phyloP scores from a whole-genome alignment of 1,140 invertebrate genomes.

The Heliconius nattereri region DNA sequence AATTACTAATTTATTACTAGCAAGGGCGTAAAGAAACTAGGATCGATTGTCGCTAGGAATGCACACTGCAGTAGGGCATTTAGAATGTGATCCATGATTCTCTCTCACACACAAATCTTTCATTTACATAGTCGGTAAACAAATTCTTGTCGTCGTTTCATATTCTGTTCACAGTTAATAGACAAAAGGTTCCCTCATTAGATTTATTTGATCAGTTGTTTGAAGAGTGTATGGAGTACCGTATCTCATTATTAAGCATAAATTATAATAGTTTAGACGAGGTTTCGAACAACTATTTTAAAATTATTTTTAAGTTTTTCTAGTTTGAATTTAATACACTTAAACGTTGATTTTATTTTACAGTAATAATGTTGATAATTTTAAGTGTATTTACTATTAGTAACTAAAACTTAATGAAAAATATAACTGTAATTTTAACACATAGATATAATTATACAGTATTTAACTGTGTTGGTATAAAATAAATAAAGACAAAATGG shows the following conservation, averaged over 20 bases:
- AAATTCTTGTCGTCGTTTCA: constrained; percentile 46
- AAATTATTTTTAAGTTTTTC: not conserved
- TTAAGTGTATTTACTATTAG: too few relatives aligned
- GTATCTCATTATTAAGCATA: constrained; percentile 42
- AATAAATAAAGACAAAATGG: not conserved
- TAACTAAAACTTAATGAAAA: too few relatives aligned
- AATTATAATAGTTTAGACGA: constrained; percentile 20
- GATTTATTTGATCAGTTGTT: constrained; percentile 77
- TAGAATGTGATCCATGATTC: not conserved
- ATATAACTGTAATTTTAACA: not conserved
- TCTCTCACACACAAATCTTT: constrained; percentile 25
- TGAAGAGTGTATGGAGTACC: constrained; percentile 46
- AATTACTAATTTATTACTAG: constrained; percentile 15
- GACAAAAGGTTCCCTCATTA: constrained; percentile 64
- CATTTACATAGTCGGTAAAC: constrained; percentile 46
- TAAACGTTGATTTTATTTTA: not conserved
- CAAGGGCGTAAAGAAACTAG: not conserved
- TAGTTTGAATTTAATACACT: not conserved
- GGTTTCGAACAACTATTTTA: not conserved
- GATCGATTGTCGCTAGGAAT: not conserved
- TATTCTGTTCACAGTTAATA: constrained; percentile 41
- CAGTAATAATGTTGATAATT: not conserved
- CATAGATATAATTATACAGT: not conserved
- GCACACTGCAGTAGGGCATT: not conserved
- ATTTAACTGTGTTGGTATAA: not conserved